These are phyloP conservation scores for Pseudomyrmex dendroicus DNA, from an alignment of 1,140 invertebrate genomes.

Conservation along the genomic window DNA sequence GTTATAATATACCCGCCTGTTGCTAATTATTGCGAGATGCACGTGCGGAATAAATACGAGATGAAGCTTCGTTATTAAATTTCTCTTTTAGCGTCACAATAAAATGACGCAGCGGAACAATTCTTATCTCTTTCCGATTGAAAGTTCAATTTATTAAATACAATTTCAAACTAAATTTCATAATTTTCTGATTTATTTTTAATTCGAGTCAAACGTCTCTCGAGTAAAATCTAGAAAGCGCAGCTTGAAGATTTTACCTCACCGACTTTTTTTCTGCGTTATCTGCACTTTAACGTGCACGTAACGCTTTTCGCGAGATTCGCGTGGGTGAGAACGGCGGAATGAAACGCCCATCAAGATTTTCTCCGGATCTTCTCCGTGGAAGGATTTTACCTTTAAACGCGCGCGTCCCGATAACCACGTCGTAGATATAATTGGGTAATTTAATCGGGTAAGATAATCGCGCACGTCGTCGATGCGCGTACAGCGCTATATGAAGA, in stretches of 20 bases:
- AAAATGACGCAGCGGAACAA: no score
- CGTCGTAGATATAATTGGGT: constrained; percentile 28
- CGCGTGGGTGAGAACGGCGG: constrained; percentile 24
- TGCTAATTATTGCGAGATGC: no score
- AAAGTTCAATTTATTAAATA: no score
- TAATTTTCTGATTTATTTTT: no score
- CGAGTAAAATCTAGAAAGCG: not conserved
- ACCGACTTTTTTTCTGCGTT: not conserved
- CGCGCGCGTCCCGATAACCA: constrained; percentile 9
- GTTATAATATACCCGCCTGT: no score
- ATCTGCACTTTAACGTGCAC: not conserved
- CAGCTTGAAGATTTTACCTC: not conserved
- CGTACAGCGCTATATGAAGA: not conserved
- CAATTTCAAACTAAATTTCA: no score
- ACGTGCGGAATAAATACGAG: no score
- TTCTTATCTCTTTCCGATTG: no score
- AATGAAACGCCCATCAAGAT: constrained; percentile 32
- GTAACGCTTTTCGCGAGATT: constrained; percentile 12
- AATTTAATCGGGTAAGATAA: constrained; percentile 40
- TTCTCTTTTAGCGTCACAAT: no score
- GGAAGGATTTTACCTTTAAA: constrained; percentile 34
- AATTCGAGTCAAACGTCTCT: not conserved
- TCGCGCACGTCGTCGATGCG: constrained; percentile 18
- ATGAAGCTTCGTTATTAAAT: no score
- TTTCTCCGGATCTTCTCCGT: constrained; percentile 16